Evolutionary conservation across 1,140 invertebrate species (phyloP), one percentile per base, ranked within the genome.

Genomic region (Drosophila bifasciata): DNA sequence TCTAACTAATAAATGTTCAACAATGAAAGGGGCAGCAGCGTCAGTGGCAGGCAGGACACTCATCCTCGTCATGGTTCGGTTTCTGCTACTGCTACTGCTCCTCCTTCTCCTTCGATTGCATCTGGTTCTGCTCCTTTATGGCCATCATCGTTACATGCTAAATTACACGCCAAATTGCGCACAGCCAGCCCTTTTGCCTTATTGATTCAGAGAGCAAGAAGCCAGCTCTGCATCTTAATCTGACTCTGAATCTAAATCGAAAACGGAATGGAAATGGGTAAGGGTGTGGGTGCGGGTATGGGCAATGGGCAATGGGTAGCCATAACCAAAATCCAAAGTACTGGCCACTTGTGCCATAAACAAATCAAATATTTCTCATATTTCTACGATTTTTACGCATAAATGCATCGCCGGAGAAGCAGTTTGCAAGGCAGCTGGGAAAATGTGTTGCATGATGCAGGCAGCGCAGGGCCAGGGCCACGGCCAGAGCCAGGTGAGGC

Each of bases 311-410:
- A 13, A 17, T 39, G 51, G 43, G 66, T 46, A 43, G 40, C 5
- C 50, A n/a, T 59, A 28, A 44, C 23, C 48, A 39, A 61, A 68
- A 56, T 51, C 70, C 45, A 57, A 72, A 63, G 59, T 60, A 45
- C 52, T 62, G 60, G 68, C 52, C 62, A 73, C 72, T 73, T 80
- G 67, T 88, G 68, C 81, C 67, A 74, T 88, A 86, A 86, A 86
- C 81, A 86, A 88, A 86, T 86, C 81, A 75, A 88, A 85, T 88
- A 86, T 81, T 85, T 74, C 67, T 81, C 74, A 78, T 77, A 88
- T 81, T 86, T 84, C 59, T 72, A 40, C 49, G 64, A 69, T 68
- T 62, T 63, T 76, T 49, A 86, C 83, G 81, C 81, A 88, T 72
- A 71, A 61, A 53, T 86, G 81, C 63, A 70, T 88, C 63, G 53